Evolutionary conservation across 2,797 vertebrate species (phyloP).

Genomic region (Triplophysa yarkandensis): DNA sequence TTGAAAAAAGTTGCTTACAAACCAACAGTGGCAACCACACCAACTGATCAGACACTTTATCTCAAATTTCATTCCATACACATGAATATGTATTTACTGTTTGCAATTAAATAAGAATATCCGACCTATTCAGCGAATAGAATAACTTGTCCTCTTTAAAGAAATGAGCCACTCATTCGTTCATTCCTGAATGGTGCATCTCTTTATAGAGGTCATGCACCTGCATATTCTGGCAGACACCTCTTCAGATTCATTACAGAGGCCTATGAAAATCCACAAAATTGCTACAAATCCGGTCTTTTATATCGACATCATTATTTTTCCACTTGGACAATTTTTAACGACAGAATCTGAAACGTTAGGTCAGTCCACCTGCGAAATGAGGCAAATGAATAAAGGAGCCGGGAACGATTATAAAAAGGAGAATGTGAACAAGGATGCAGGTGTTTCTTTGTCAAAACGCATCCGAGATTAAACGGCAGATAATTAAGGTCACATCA

Average conservation of each 20-base stretch:
- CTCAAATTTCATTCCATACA: too few species aligned
- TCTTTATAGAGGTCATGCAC: conserved; percentile 43
- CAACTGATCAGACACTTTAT: too few species aligned
- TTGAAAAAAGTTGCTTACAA: too few species aligned
- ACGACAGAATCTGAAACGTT: conserved; percentile 64
- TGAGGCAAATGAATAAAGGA: conserved; percentile 54
- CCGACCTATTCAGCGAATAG: neutral
- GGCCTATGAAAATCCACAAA: conserved; percentile 38
- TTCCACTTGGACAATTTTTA: conserved; percentile 73
- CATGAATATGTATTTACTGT: neutral
- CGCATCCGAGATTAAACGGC: conserved; percentile 25
- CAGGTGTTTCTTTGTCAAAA: conserved; percentile 64
- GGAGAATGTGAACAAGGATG: conserved; percentile 39
- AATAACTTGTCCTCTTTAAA: conserved; percentile 9
- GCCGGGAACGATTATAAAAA: conserved; percentile 49
- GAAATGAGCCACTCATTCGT: neutral
- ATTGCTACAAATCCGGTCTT: conserved; percentile 45
- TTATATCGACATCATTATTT: conserved; percentile 71
- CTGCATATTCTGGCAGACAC: conserved; percentile 46
- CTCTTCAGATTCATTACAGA: conserved; percentile 44
- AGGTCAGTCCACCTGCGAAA: conserved; percentile 71
- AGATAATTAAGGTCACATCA: conserved; percentile 21
- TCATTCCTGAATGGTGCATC: conserved; percentile 14
- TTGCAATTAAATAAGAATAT: neutral
- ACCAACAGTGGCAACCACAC: too few species aligned